These are phyloP conservation scores for Dryobota labecula DNA, from an alignment of 2,888 invertebrate genomes.

Conservation along the genomic window DNA sequence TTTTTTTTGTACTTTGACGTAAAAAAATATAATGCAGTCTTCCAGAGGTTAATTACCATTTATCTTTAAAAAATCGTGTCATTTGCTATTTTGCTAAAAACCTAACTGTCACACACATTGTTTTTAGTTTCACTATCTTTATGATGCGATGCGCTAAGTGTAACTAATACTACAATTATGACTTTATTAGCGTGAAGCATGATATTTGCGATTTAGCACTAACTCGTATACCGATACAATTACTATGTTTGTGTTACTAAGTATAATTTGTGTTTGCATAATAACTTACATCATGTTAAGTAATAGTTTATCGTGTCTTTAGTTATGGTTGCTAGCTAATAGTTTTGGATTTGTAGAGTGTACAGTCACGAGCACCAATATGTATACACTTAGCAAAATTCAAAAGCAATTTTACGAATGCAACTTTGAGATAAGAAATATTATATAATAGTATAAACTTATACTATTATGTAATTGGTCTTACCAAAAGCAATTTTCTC, in stretches of 20 bases:
- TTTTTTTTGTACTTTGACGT: neutral
- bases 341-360: neutral
- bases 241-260: slow-evolving; percentile 9
- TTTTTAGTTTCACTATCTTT: slow-evolving; percentile 14
- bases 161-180: slow-evolving; percentile 25
- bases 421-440: no score
- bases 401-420: no score
- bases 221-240: neutral
- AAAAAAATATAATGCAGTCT: neutral
- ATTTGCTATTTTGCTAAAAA: slow-evolving; percentile 9
- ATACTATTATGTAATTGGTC: no score
- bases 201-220: slow-evolving; percentile 4
- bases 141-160: slow-evolving; percentile 13
- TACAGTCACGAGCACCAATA: no score
- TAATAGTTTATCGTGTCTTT: slow-evolving; percentile 19
- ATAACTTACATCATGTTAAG: slow-evolving; percentile 25
- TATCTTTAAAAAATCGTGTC: slow-evolving; percentile 16
- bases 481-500: no score
- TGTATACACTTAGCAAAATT: no score
- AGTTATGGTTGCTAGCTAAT: neutral
- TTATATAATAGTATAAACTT: no score
- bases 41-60: slow-evolving; percentile 23
- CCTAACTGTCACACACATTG: neutral
- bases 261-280: slow-evolving; percentile 28
- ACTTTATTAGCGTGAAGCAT: slow-evolving; percentile 19